Base-by-base conservation (phyloP, 92 coral and sea anemone species). In the Bergia sp. region DNA sequence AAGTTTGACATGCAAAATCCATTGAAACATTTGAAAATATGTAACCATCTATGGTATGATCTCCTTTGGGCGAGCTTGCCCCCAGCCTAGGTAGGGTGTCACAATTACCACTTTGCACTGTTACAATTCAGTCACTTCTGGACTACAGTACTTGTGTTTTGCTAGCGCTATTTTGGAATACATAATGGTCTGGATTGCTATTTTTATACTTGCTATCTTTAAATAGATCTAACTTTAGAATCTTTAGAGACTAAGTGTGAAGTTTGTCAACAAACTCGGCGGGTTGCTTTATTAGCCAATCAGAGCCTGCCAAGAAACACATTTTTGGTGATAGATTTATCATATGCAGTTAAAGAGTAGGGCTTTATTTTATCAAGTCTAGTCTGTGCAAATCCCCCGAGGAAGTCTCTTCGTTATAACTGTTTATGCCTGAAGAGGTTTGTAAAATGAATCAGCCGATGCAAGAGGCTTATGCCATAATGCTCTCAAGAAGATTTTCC, bases 231-330 rank as follows among this genome's bases (percentile, higher is more conserved):
- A 73, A 73, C 15, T 73, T 37, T 73, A 71, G 77, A 5, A 13
- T 47, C 53, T 5, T 47, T 8, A 53, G 58, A 11, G 42, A 4
- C 21, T 37, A 73, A 73, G 77, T 73, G 77, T 44, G 23, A 73
- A 73, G 42, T 38, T 73, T 73, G 77, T 73, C 77, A 73, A 73
- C 18, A 18, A 73, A 73, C 77, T 38, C 77, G 20, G 77, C 77
- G 3, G 18, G 77, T 12, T 5, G 10, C n/a, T 36, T 11, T 38
- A 37, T 37, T 42, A 73, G 45, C 77, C 42, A 37, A 73, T 73
- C 43, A 13, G 77, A 12, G 77, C 7, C 39, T 11, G 42, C 42
- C 42, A 73, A 73, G 42, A 39, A 73, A 13, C 42, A 1, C 0
- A 7, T 4, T 38, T 73, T 73, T 73, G 42, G 5, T 73, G 45